Evolutionary conservation across 2,113 vertebrate genomes (phyloP).

Genomic region (Clarias batrachus): DNA sequence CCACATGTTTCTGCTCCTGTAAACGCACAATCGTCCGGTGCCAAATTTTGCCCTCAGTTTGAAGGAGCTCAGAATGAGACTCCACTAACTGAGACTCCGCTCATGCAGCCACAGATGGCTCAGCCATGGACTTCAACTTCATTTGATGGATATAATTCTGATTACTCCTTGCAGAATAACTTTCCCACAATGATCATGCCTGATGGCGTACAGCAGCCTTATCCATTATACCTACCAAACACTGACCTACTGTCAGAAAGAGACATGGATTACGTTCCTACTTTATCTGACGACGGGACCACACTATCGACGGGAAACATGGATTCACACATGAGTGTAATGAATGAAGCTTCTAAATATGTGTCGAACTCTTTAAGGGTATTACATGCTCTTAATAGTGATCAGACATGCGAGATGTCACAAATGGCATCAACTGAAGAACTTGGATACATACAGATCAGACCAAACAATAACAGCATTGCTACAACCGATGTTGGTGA

Average conservation of each 20-base stretch:
- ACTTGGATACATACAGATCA: slow-evolving; percentile 49
- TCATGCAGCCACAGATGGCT: slow-evolving; percentile 67
- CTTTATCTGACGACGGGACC: slow-evolving; percentile 57
- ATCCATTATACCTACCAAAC: slow-evolving; percentile 62
- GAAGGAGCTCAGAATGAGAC: slow-evolving; percentile 59
- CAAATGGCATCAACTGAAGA: slow-evolving; percentile 61
- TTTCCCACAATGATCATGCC: slow-evolving; percentile 66
- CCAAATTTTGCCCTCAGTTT: slow-evolving; percentile 74
- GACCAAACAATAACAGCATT: slow-evolving; percentile 58
- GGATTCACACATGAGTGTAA: slow-evolving; percentile 73
- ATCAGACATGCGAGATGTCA: slow-evolving; percentile 70
- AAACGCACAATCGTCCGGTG: slow-evolving; percentile 74
- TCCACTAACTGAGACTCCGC: slow-evolving; percentile 55
- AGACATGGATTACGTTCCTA: slow-evolving; percentile 57
- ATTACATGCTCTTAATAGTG: slow-evolving; percentile 72
- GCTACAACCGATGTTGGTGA: slow-evolving; percentile 41
- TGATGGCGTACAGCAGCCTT: slow-evolving; percentile 52
- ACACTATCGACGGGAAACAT: slow-evolving; percentile 58
- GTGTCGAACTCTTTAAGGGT: slow-evolving; percentile 76
- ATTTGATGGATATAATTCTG: slow-evolving; percentile 69
- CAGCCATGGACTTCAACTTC: slow-evolving; percentile 69
- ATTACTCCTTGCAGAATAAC: slow-evolving; percentile 65
- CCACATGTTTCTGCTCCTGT: slow-evolving; percentile 74
- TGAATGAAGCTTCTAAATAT: slow-evolving; percentile 71
- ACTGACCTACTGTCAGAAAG: slow-evolving; percentile 58